Evolutionary conservation across 2,113 vertebrate species (phyloP).

Genomic region (Pachycephala philippinensis): DNA sequence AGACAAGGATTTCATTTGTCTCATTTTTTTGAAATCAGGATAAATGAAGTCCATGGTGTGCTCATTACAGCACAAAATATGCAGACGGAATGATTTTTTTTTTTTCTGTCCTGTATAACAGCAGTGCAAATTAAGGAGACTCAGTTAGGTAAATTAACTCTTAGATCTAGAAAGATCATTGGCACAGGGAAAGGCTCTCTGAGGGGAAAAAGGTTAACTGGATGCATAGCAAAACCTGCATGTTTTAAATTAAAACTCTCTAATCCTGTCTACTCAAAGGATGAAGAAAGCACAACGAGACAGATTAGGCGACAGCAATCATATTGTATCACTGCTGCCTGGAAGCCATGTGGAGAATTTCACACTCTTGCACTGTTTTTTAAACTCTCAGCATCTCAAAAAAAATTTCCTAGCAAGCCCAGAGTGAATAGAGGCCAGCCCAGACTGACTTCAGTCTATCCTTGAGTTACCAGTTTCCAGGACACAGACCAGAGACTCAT

Average conservation of each 20-base stretch:
- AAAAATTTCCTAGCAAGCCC: background rate
- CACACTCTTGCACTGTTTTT: background rate
- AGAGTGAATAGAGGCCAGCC: background rate
- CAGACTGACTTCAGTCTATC: background rate
- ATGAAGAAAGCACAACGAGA: slow-evolving; percentile 38
- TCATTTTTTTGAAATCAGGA: background rate
- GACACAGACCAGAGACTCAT: background rate
- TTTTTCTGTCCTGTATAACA: background rate
- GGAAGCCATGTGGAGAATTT: background rate
- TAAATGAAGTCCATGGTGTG: background rate
- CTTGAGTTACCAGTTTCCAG: background rate
- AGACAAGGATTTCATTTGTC: background rate
- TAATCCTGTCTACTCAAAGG: slow-evolving; percentile 44
- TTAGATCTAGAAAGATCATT: slow-evolving; percentile 22
- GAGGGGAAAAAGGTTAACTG: slow-evolving; percentile 46
- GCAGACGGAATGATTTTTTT: background rate
- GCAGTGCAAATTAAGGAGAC: slow-evolving; percentile 18
- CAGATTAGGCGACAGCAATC: slow-evolving; percentile 15
- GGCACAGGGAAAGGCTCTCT: background rate
- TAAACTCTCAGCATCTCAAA: background rate
- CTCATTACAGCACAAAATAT: slow-evolving; percentile 19
- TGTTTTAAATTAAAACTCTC: slow-evolving; percentile 49
- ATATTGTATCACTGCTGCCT: background rate
- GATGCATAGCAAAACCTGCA: slow-evolving; percentile 32
- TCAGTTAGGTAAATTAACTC: slow-evolving; percentile 27